These are phyloP conservation scores for Neopelma chrysocephalum DNA, from an alignment of 2,797 vertebrate genomes.

Conservation along the genomic window DNA sequence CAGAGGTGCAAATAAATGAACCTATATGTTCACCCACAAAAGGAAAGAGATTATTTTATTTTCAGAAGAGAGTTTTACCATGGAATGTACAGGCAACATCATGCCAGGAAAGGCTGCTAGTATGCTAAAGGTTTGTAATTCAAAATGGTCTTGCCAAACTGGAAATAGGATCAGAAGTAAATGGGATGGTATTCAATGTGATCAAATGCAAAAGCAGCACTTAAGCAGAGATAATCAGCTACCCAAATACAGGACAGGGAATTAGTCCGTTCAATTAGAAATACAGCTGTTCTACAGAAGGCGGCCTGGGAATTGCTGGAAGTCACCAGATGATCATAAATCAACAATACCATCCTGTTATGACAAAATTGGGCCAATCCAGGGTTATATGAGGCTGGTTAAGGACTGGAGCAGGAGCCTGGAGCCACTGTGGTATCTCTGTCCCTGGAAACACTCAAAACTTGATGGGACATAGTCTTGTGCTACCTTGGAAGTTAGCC, in stretches of 20 bases:
- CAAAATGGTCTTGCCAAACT: not conserved
- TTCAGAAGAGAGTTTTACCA: not conserved
- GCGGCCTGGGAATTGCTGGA: not conserved
- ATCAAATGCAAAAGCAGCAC: not conserved
- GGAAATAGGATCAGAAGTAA: not conserved
- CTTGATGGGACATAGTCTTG: not conserved
- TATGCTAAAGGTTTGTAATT: not conserved
- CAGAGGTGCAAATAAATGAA: constrained; percentile 8
- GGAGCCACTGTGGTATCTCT: not conserved
- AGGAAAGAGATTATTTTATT: not conserved
- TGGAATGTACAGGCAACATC: not conserved
- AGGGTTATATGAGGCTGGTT: not conserved
- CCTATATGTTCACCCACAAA: not conserved
- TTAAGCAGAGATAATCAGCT: not conserved
- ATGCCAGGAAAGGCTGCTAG: not conserved
- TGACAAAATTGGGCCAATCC: not conserved
- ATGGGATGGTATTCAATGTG: not conserved
- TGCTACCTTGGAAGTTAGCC: not conserved
- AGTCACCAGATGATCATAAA: not conserved
- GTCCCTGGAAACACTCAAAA: not conserved
- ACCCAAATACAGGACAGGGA: not conserved
- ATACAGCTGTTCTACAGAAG: not conserved
- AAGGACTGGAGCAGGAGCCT: not conserved
- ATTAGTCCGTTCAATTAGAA: not conserved
- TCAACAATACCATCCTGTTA: not conserved